Evolutionary conservation across 2,888 invertebrate species (phyloP), one percentile per base, ranked within the genome.

Genomic region (Amphimallon solstitiale): DNA sequence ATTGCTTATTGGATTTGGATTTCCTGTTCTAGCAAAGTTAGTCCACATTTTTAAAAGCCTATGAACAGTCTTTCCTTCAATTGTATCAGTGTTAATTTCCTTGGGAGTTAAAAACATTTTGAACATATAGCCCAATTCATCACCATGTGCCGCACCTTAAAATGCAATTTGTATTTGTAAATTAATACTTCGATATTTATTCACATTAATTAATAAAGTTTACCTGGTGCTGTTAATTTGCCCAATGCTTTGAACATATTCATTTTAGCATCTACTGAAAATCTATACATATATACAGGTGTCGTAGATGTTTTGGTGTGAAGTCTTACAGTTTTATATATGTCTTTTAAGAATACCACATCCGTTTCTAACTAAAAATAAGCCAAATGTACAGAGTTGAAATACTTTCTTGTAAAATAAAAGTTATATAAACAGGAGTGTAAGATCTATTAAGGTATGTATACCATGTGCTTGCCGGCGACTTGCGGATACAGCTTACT

Each of bases 111-210:
- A 68, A 12, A 52, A 29, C 52, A 61, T 69, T 59, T 74, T 73
- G 63, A 78, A 78, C 10, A 77, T 49, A 59, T 78, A 78, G 12
- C 74, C 74, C 14, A 78, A 54, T 14, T 78, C 78, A 66, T 78
- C 78, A 35, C 68, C 74, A 67, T 77, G 78, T 15, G 70, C 67
- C 4, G 69, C 75, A 45, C 77, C 78, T 76, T 48, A 52, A n/a
- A 71, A 68, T 1, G 4, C 48, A 21, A 9, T 6, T 17, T 14
- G 10, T 34, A 9, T 7, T 34, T 19, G 2, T 21, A 35, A 23
- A 5, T 9, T 38, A 35, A 34, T 12, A n/a, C n/a, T n/a, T n/a
- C n/a, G n/a, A 37, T 34, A 1, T 29, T 5, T 14, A 3, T 17
- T 14, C 29, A 1, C 2, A 29, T 46, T 61, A 9, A 34, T 61